Percentiles rank a stretch among this genome's conserved stretches.
phyloP scores from a whole-genome alignment of 2,113 vertebrate species.

The Sus scrofa region DNA sequence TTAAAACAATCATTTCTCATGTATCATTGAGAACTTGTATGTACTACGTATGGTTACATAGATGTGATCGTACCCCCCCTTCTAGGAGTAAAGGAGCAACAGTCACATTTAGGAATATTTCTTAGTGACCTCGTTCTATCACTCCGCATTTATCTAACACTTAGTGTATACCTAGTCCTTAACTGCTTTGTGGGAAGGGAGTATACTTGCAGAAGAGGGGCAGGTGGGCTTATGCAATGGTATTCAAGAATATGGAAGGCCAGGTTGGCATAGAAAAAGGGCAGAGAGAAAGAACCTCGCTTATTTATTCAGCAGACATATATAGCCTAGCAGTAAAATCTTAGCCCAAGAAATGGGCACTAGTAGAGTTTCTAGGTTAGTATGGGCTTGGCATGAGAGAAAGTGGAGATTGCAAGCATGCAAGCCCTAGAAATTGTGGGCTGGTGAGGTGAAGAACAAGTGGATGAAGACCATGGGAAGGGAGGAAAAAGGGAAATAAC shows the following conservation, averaged over 20 bases:
- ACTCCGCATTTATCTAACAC: not conserved
- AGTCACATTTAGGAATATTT: not conserved
- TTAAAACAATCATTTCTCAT: not conserved
- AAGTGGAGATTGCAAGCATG: not conserved
- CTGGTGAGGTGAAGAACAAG: not conserved
- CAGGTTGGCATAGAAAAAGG: not conserved
- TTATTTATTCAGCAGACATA: not conserved
- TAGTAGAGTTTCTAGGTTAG: not conserved
- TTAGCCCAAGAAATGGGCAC: not conserved
- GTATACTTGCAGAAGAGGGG: not conserved
- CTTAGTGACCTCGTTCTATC: not conserved
- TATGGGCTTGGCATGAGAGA: not conserved
- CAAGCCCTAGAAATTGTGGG: not conserved
- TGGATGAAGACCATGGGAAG: conserved; percentile 19
- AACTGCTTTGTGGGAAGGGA: not conserved
- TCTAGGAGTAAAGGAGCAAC: not conserved
- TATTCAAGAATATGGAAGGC: not conserved
- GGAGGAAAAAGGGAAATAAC: not conserved
- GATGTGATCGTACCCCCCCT: not conserved
- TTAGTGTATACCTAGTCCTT: not conserved
- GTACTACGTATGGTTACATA: not conserved
- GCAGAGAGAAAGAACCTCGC: not conserved
- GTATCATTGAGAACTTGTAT: not conserved
- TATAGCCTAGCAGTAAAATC: not conserved
- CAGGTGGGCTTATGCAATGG: not conserved